Conservation (phyloP, 2,113 vertebrate genomes). For the Panthera leo region DNA sequence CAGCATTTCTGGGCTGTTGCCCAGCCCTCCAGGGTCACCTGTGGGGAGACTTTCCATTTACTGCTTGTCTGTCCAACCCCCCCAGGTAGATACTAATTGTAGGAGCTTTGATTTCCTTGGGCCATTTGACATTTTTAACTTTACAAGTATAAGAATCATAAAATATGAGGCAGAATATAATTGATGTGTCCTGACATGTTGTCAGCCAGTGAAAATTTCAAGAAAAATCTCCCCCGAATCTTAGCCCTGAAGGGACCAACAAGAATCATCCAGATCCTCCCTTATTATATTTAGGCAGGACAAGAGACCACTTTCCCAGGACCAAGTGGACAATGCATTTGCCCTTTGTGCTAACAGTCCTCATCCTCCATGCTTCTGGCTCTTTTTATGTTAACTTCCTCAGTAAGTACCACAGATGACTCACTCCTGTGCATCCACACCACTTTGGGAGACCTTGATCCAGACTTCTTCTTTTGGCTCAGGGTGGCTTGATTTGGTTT, state of each 20-base stretch:
- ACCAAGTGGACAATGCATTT: neutral
- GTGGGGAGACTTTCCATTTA: neutral
- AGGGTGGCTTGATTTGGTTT: neutral
- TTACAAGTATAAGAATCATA: neutral
- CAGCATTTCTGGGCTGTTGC: neutral
- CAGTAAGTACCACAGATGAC: fast-evolving
- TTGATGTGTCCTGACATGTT: neutral
- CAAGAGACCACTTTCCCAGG: neutral
- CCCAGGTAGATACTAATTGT: neutral
- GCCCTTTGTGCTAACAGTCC: too few species aligned
- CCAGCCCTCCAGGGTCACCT: neutral
- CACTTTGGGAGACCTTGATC: neutral
- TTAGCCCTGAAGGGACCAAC: neutral
- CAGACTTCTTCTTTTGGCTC: neutral
- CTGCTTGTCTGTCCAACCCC: neutral
- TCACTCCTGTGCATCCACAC: neutral
- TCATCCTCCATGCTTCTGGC: too few species aligned
- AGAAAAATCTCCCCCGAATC: neutral
- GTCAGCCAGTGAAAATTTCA: neutral
- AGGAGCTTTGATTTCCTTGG: neutral
- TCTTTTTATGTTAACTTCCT: neutral
- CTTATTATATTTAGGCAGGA: neutral
- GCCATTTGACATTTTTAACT: neutral
- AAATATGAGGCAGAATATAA: neutral
- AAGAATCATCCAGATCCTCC: neutral